Percentiles rank a stretch among this genome's conserved stretches.
phyloP scores from a whole-genome alignment of 2,113 vertebrate genomes.

The Tenrec ecaudatus region DNA sequence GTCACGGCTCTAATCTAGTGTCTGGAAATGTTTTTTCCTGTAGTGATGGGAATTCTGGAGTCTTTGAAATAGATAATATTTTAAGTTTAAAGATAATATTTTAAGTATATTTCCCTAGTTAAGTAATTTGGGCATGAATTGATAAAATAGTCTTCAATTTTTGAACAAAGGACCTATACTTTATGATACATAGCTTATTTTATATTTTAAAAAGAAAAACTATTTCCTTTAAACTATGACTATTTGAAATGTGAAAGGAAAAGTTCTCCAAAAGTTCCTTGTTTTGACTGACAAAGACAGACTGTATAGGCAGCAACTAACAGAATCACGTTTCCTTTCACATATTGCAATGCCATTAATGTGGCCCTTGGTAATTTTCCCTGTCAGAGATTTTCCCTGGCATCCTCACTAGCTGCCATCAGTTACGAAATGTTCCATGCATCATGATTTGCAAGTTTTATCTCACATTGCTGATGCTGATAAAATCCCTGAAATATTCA shows the following conservation, averaged over 20 bases:
- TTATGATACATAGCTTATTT: not conserved
- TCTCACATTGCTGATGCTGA: not conserved
- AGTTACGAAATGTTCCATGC: not conserved
- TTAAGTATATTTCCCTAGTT: not conserved
- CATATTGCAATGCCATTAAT: not conserved
- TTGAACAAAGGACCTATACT: not conserved
- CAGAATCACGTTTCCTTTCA: not conserved
- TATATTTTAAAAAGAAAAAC: not conserved
- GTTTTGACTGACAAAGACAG: not conserved
- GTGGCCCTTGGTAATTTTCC: too few species aligned
- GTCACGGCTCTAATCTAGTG: not conserved
- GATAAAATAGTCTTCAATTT: not conserved
- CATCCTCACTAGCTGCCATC: not conserved
- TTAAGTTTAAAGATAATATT: not conserved
- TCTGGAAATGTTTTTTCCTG: not conserved
- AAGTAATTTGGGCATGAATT: not conserved
- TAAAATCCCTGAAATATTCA: not conserved
- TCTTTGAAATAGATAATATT: not conserved
- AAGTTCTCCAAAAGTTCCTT: not conserved
- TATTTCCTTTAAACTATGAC: not conserved
- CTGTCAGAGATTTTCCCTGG: not conserved
- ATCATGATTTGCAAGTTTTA: not conserved
- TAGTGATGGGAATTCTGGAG: not conserved
- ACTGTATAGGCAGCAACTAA: not conserved
- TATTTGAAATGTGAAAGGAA: not conserved